These are phyloP conservation scores for Sebastes steindachneri DNA, from an alignment of 2,797 vertebrate genomes.

Conservation along the genomic window DNA sequence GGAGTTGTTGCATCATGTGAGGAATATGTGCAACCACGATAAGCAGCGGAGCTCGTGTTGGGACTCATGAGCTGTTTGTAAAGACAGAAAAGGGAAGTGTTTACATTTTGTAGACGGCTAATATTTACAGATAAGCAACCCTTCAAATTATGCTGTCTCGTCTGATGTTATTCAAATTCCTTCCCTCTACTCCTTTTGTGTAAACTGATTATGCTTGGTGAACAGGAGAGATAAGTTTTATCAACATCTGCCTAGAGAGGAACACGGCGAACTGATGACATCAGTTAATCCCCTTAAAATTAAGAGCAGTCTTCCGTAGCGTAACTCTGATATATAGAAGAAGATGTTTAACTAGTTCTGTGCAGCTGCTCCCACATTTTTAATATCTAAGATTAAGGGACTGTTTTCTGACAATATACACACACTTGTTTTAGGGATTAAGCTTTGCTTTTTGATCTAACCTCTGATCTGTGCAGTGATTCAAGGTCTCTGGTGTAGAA, in stretches of 20 bases:
- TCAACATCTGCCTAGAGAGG: conserved; percentile 41
- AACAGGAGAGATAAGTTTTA: conserved; percentile 57
- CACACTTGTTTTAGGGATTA: neutral
- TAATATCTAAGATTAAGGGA: neutral
- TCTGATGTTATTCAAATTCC: conserved; percentile 57
- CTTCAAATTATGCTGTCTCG: conserved; percentile 16
- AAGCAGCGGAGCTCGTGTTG: conserved; percentile 8
- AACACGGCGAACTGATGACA: conserved; percentile 53
- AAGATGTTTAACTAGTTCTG: conserved; percentile 13
- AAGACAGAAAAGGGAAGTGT: conserved; percentile 23
- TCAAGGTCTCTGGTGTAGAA: neutral
- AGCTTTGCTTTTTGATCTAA: neutral
- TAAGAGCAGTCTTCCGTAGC: conserved; percentile 61
- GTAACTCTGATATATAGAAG: conserved; percentile 20
- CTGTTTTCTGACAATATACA: neutral
- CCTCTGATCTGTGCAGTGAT: neutral
- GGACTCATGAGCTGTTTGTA: conserved; percentile 15
- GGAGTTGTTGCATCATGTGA: conserved; percentile 7
- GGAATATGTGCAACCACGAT: conserved; percentile 30
- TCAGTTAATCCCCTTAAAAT: conserved; percentile 74
- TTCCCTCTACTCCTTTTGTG: conserved; percentile 43
- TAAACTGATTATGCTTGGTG: conserved; percentile 50
- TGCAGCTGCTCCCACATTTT: conserved; percentile 5
- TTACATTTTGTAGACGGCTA: conserved; percentile 33
- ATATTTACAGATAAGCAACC: conserved; percentile 60